A percentile compares a stretch with the other conserved stretches of the same genome.
These are phyloP conservation scores for Hirudinaria manillensis DNA, from an alignment of 2,888 invertebrate genomes.

Conservation along the genomic window DNA sequence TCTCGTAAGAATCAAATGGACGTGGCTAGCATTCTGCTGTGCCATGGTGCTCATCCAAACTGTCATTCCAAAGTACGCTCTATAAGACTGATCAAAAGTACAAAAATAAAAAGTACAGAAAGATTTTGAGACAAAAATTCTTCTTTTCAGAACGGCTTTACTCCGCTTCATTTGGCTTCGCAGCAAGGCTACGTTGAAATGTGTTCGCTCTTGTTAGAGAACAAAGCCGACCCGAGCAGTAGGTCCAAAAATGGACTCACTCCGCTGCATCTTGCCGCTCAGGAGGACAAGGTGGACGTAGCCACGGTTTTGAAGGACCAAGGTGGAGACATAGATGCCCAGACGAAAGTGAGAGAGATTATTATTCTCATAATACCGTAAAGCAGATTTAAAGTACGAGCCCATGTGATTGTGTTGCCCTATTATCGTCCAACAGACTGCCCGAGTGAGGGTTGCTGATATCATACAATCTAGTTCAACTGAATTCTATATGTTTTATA, in stretches of 20 bases:
- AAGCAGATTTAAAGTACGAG: background rate
- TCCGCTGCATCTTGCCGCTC: slow-evolving; percentile 32
- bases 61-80: slow-evolving; percentile 24
- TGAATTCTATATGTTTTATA: too few species aligned
- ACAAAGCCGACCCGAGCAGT: slow-evolving; percentile 81
- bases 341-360: slow-evolving; percentile 30
- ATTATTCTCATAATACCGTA: background rate
- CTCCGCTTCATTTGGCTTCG: slow-evolving; percentile 84
- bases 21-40: slow-evolving; percentile 28
- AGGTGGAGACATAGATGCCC: slow-evolving; percentile 25
- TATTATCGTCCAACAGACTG: too few species aligned
- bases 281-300: slow-evolving; percentile 31
- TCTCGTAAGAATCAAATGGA: slow-evolving; percentile 30
- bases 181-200: slow-evolving; percentile 92
- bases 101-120: too few species aligned
- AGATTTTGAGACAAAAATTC: too few species aligned
- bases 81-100: background rate
- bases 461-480: too few species aligned
- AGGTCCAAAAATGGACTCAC: slow-evolving; percentile 31
- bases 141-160: slow-evolving; percentile 77
- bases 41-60: slow-evolving; percentile 27
- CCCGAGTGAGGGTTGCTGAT: too few species aligned
- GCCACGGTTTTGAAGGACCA: slow-evolving; percentile 26
- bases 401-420: background rate
- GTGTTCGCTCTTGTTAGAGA: slow-evolving; percentile 85